These are phyloP conservation scores for Willisornis vidua DNA, from an alignment of 2,113 vertebrate genomes.

Conservation along the genomic window DNA sequence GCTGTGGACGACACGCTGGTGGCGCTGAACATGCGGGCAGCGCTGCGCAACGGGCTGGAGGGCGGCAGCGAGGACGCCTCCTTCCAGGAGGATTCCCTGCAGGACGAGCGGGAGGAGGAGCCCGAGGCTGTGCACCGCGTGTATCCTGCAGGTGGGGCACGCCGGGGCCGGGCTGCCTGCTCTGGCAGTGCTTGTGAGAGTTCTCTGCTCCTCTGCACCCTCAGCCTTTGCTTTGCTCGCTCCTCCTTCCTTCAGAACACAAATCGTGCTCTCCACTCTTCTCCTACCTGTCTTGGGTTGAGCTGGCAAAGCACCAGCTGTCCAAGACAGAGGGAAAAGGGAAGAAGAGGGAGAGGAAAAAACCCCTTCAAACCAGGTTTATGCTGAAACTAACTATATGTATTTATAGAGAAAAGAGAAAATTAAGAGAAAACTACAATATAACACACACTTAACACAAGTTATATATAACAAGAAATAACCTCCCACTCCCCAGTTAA, in stretches of 20 bases:
- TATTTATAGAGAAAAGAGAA: too few relatives aligned
- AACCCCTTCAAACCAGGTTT: too few relatives aligned
- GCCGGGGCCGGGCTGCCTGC: fast-evolving
- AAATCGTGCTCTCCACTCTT: not conserved
- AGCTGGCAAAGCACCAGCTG: too few relatives aligned
- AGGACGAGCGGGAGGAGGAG: conserved; percentile 85
- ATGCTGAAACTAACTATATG: too few relatives aligned
- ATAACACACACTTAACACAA: too few relatives aligned
- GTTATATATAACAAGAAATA: too few relatives aligned
- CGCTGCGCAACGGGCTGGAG: conserved; percentile 82
- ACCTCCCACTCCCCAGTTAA: too few relatives aligned
- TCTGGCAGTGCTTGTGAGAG: fast-evolving
- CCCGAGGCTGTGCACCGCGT: conserved; percentile 61
- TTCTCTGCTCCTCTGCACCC: not conserved
- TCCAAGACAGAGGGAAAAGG: too few relatives aligned
- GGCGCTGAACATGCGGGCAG: conserved; percentile 85
- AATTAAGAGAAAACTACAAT: too few relatives aligned
- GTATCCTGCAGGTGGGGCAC: conserved; percentile 86
- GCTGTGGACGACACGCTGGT: conserved; percentile 86
- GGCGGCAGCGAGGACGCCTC: conserved; percentile 89
- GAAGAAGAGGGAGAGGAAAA: too few relatives aligned
- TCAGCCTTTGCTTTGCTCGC: not conserved
- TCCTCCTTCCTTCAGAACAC: not conserved
- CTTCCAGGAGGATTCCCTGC: conserved; percentile 87
- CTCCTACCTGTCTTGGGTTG: not conserved